phyloP scores from a whole-genome alignment of 2,113 vertebrate genomes.

The Raja brachyura region DNA sequence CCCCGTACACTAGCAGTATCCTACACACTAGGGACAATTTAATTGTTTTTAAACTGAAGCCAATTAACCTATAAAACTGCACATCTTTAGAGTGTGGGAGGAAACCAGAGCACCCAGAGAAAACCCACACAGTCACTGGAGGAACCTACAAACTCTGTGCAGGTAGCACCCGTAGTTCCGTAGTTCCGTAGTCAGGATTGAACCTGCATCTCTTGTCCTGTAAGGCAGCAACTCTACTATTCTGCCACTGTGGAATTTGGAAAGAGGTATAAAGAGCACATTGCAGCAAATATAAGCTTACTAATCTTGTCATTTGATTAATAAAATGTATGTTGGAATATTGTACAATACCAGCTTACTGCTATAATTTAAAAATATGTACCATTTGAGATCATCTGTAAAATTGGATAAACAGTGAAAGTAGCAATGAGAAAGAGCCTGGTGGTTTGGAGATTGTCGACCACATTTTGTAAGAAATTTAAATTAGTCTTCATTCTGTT shows the following conservation, averaged over 20 bases:
- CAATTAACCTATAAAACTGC: too few relatives aligned
- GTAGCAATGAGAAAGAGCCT: neutral
- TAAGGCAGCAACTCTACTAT: too few relatives aligned
- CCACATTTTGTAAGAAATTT: neutral
- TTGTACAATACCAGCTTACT: neutral
- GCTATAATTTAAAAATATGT: neutral
- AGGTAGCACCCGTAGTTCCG: too few relatives aligned
- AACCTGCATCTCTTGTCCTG: too few relatives aligned
- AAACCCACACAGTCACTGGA: too few relatives aligned
- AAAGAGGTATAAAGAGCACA: neutral
- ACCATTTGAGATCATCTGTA: neutral
- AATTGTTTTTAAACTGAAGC: too few relatives aligned
- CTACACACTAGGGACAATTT: too few relatives aligned
- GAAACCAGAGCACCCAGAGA: too few relatives aligned
- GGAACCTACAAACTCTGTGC: too few relatives aligned
- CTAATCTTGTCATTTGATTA: neutral
- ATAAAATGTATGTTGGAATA: neutral
- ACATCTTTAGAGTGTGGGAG: too few relatives aligned
- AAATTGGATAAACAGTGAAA: neutral
- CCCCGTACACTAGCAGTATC: too few relatives aligned
- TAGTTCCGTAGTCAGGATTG: too few relatives aligned
- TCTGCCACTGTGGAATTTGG: neutral
- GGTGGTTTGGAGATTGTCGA: neutral
- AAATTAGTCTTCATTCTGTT: conserved; percentile 15
- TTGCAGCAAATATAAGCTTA: neutral